These are phyloP conservation scores for Acanthopleura granulata DNA, from an alignment of 2,888 invertebrate species.

Conservation along the genomic window DNA sequence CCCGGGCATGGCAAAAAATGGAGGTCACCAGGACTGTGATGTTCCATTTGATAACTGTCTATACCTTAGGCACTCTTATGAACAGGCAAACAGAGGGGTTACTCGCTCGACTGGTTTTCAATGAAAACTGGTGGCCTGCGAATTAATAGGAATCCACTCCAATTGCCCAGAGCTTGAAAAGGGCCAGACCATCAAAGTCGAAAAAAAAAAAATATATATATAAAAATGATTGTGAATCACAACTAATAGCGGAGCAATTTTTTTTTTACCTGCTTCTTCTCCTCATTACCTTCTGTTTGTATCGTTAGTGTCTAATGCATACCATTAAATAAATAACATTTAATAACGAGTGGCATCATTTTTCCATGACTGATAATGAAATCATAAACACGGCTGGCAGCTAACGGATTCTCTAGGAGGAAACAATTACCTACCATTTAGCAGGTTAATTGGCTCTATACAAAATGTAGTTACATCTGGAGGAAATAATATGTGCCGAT, in stretches of 20 bases:
- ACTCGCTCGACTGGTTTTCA: conserved; percentile 5
- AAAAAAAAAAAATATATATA: not conserved
- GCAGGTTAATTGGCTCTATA: not conserved
- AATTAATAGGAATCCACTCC: conserved; percentile 10
- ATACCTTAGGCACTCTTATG: conserved; percentile 14
- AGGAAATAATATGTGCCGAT: conserved; percentile 3
- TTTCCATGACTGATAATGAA: conserved; percentile 3
- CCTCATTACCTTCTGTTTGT: conserved; percentile 2
- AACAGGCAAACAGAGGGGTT: conserved; percentile 10
- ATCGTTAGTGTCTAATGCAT: not conserved
- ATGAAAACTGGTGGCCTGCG: not conserved
- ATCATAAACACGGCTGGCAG: not conserved
- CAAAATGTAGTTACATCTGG: not conserved
- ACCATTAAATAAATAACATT: conserved; percentile 15
- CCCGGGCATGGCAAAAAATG: not conserved
- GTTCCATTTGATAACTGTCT: conserved; percentile 13
- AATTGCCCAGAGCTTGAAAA: conserved; percentile 12
- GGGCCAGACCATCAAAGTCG: not conserved
- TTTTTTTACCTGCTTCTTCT: not conserved
- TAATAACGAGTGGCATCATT: conserved; percentile 6
- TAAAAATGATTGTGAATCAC: not conserved
- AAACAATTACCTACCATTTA: conserved; percentile 1
- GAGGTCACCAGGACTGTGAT: conserved; percentile 6
- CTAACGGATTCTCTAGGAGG: conserved; percentile 2
- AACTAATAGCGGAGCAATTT: not conserved